Evolutionary conservation across 92 coral and sea anemone species (phyloP), one percentile per base, ranked within the genome.

Genomic region (Zoanthus sociatus): DNA sequence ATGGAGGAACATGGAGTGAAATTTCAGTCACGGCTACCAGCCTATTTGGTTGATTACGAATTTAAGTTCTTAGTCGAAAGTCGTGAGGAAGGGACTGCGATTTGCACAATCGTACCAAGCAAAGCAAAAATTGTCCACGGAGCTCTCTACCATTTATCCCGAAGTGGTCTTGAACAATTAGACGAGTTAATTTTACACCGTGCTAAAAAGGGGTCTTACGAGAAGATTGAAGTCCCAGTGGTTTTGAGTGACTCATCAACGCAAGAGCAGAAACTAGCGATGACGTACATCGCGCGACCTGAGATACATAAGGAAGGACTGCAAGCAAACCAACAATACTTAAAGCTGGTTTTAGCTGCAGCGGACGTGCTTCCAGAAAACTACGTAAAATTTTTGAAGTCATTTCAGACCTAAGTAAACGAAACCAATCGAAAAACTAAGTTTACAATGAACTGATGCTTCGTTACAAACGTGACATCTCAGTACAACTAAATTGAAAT

Each of bases 1-100:
- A 78, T 78, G 83, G 70, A 37, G 44, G 70, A 78, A 78, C 64
- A 78, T 15, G 83, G 83, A 78, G 83, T 78, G 44, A 63, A 78
- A 13, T 78, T 78, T 16, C 51, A 30, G 3, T 78, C 83, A 0
- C 83, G 83, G 17, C 33, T 26, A 13, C 71, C 83, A 8, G 83
- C 83, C 9, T 56, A 17, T 26, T 61, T 78, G 14, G 26, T 16
- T 4, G 71, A 56, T 42, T 31, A 78, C 54, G 83, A 78, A 26
- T 58, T 78, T 21, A 78, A 56, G 20, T 78, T 78, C 71, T 58
- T 30, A 4, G 83, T 78, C 6, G 83, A 78, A 37, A 21, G 83
- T 7, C 83, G n/a, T 3, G 83, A 37, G 26, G 83, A 9, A 0
- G 83, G 83, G 13, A 56, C 83, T 3, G 83, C 83, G 0, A 21